Conservation (phyloP, 2,113 vertebrate genomes). For the Tyto alba region DNA sequence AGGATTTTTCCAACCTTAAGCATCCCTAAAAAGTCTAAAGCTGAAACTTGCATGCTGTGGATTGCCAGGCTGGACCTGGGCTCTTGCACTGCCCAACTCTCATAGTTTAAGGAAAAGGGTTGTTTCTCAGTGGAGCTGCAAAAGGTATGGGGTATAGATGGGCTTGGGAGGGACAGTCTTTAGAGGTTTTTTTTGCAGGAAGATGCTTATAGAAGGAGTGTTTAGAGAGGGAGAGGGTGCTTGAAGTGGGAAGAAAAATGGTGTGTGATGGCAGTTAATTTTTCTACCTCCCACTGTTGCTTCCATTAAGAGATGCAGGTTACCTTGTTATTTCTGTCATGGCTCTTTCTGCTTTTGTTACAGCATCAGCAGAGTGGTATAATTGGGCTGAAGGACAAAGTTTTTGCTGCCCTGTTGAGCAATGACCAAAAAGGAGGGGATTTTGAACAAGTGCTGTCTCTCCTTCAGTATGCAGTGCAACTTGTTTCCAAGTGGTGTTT, state of each 20-base stretch:
- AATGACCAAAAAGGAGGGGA: neutral
- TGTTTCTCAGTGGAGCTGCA: neutral
- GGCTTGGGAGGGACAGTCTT: neutral
- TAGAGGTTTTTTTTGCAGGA: neutral
- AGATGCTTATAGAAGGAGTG: neutral
- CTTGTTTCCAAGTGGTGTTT: slow-evolving; percentile 24
- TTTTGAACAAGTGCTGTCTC: slow-evolving; percentile 31
- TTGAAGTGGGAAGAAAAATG: neutral
- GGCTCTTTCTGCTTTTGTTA: slow-evolving; percentile 18
- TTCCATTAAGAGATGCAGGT: slow-evolving; percentile 3
- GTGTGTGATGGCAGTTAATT: neutral
- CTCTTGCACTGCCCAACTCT: neutral
- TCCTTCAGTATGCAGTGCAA: slow-evolving; percentile 3
- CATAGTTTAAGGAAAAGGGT: neutral
- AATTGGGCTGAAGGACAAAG: slow-evolving; percentile 7
- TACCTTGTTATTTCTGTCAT: slow-evolving; percentile 20
- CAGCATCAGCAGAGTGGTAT: slow-evolving; percentile 11
- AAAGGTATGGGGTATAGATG: neutral
- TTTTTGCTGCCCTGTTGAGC: slow-evolving; percentile 16
- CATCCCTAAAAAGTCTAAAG: neutral
- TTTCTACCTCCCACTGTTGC: neutral
- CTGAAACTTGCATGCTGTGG: neutral
- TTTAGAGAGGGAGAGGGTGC: neutral
- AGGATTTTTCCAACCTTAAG: neutral
- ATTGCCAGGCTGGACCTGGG: neutral